Conservation (phyloP, 2,888 invertebrate species). For the Eupithecia centaureata region DNA sequence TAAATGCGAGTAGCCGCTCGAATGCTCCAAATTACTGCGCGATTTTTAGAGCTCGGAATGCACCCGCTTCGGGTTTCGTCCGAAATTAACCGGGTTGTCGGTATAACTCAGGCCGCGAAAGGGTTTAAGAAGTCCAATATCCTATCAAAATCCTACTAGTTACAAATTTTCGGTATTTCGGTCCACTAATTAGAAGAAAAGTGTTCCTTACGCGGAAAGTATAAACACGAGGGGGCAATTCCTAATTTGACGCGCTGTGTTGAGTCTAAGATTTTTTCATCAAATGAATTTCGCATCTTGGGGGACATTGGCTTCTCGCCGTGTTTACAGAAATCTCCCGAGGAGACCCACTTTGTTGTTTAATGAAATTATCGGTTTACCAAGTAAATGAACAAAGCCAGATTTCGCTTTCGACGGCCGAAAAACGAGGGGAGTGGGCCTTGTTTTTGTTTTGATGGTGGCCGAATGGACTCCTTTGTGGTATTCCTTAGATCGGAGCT, state of each 20-base stretch:
- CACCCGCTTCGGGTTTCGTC: conserved; percentile 76
- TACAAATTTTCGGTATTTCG: conserved; percentile 47
- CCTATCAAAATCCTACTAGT: conserved; percentile 45
- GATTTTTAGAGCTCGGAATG: conserved; percentile 82
- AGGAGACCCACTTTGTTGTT: conserved; percentile 82
- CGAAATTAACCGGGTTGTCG: conserved; percentile 72
- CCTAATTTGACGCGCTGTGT: conserved; percentile 66
- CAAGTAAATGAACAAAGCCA: conserved; percentile 84
- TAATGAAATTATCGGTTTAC: conserved; percentile 85
- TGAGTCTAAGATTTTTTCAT: conserved; percentile 76
- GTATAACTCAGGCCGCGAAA: conserved; percentile 46
- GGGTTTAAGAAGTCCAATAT: conserved; percentile 61
- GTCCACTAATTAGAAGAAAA: conserved; percentile 48
- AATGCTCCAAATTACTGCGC: conserved; percentile 81
- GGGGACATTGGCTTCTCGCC: conserved; percentile 83
- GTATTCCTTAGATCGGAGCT: conserved; percentile 63
- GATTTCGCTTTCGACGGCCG: conserved; percentile 77
- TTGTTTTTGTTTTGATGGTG: conserved; percentile 77
- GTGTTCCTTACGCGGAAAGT: conserved; percentile 47
- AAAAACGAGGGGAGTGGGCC: conserved; percentile 68
- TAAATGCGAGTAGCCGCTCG: conserved; percentile 75
- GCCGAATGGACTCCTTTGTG: conserved; percentile 77
- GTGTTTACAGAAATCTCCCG: conserved; percentile 77
- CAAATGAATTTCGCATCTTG: conserved; percentile 80
- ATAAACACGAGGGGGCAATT: conserved; percentile 59